Percentiles rank a stretch among this genome's conserved stretches.
phyloP scores from a whole-genome alignment of 2,797 vertebrate species.

The Platalea minor region DNA sequence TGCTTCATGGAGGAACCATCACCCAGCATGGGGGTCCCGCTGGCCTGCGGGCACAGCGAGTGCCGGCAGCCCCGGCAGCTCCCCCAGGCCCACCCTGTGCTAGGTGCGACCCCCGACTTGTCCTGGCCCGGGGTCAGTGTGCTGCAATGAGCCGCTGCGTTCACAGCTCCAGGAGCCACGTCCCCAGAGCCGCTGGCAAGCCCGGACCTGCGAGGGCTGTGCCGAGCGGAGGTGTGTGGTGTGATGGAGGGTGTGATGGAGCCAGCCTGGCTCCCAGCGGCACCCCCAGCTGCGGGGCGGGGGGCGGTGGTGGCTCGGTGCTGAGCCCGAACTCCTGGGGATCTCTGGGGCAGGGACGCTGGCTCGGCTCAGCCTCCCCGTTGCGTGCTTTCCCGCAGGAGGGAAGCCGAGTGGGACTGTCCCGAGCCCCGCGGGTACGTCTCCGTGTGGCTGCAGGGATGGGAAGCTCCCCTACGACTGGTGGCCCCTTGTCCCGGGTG shows the following conservation, averaged over 20 bases:
- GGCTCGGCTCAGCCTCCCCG: neutral
- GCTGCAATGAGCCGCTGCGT: accelerated
- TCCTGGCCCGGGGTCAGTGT: neutral
- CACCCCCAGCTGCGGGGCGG: neutral
- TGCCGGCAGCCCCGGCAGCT: neutral
- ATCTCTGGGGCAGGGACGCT: neutral
- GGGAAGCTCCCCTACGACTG: neutral
- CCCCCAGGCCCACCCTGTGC: too few relatives aligned
- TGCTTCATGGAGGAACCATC: neutral
- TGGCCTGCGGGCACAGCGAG: neutral
- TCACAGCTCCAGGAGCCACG: neutral
- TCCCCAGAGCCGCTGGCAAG: neutral
- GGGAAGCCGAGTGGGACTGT: accelerated
- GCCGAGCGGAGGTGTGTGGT: neutral
- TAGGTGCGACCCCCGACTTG: neutral
- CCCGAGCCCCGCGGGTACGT: neutral
- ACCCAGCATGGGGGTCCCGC: neutral
- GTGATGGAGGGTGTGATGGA: neutral
- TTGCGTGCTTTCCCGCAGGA: accelerated
- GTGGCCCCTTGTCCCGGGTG: neutral
- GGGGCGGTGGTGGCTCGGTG: neutral
- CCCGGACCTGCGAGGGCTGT: neutral
- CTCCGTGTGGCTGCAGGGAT: accelerated
- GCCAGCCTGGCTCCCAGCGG: neutral
- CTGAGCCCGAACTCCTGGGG: neutral